Evolutionary conservation across 2,888 invertebrate species (phyloP), one percentile per base, ranked within the genome.

Genomic region (Girardia tigrina): DNA sequence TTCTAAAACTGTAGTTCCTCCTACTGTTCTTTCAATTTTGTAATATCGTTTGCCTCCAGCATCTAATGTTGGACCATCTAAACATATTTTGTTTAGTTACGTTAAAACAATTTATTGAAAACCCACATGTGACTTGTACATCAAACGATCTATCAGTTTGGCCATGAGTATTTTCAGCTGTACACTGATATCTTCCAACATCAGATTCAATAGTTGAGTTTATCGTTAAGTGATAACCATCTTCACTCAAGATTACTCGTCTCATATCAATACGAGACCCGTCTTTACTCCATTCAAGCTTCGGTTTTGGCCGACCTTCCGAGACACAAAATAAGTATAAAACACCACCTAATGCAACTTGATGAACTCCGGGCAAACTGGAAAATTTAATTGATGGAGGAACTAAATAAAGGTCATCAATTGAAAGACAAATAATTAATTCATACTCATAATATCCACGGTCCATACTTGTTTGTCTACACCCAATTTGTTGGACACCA

Each of bases 271-370:
- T 23, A 20, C 12, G 14, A n/a, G 27, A 29, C 6, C 76, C 76
- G 29, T 85, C 83, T 78, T 85, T 80, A 29, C 81, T 78, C 86
- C 86, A 86, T n/a, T 80, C 80, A 73, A 86, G 80, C 20, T 78
- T 80, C 0, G 86, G 85, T 56, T 79, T 80, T 14, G 85, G 85
- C 77, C 82, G 83, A 29, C 85, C 85, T 26, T 29, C 71, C 12
- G 28, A 28, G 12, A 72, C 73, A 29, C 73, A 72, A 29, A 72
- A 72, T 16, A 72, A 29, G 23, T 29, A 29, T 26, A 72, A 36
- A 4, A 4, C 26, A 4, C 29, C 36, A 14, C 29, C 73, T 26
- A 72, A n/a, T 1, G 73, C 28, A 16, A 72, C 29, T 28, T 29
- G 28, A 29, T 72, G 28, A 28, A 8, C 73, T 23, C 73, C 73